Percentiles rank a stretch among this genome's conserved stretches.
These are phyloP conservation scores for Cheilosia pagana DNA, from an alignment of 2,888 invertebrate species.

Conservation along the genomic window DNA sequence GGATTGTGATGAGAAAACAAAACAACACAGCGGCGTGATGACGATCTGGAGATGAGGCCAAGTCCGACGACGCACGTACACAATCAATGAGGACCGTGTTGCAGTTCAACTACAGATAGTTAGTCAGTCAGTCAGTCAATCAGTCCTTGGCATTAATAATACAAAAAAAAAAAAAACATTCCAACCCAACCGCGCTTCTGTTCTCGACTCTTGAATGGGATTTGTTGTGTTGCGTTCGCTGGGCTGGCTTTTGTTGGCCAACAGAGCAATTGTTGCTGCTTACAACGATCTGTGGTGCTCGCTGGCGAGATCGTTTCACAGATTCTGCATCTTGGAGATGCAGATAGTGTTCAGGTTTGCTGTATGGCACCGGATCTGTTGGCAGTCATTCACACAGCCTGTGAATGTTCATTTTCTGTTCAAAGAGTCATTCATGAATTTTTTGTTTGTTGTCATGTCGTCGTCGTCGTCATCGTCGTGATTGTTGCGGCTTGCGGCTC, in stretches of 20 bases:
- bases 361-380: constrained; percentile 38
- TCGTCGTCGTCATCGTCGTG: constrained; percentile 28
- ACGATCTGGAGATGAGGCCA: constrained; percentile 34
- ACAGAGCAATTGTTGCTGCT: constrained; percentile 37
- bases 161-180: constrained; percentile 8
- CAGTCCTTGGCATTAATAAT: constrained; percentile 64
- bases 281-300: constrained; percentile 24
- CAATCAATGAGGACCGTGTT: constrained; percentile 48
- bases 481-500: constrained; percentile 57
- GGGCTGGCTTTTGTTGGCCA: constrained; percentile 37
- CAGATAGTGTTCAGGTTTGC: constrained; percentile 55
- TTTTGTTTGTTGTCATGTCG: constrained; percentile 8
- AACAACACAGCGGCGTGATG: constrained; percentile 16
- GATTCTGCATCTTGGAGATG: constrained; percentile 57
- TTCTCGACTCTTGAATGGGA: constrained; percentile 44
- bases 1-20: constrained; percentile 16
- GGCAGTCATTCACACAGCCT: constrained; percentile 43
- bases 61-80: constrained; percentile 31
- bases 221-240: constrained; percentile 28
- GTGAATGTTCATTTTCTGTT: constrained; percentile 31
- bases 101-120: constrained; percentile 30
- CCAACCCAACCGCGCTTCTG: constrained; percentile 41
- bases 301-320: constrained; percentile 29
- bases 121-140: constrained; percentile 47
- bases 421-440: constrained; percentile 57